Percentiles rank a stretch among this genome's conserved stretches.
Evolutionary conservation across 35 echinoderm and acorn worm species (phyloP).

Genomic region (Amphiura filiformis): DNA sequence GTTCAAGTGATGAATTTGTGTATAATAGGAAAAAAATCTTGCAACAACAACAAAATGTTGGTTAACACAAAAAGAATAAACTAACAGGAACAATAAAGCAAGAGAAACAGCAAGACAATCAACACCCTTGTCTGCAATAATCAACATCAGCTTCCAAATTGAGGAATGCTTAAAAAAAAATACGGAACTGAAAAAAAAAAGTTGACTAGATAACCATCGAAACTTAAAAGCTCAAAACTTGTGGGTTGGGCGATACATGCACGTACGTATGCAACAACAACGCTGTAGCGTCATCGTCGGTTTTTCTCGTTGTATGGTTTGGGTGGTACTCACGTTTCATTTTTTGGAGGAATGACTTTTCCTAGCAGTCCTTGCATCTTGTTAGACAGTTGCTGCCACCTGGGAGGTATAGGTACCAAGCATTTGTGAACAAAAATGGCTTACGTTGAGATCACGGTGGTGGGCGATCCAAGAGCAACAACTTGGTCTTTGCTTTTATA

Average conservation of each 20-base stretch:
- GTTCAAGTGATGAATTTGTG: too few relatives aligned
- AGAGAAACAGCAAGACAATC: too few relatives aligned
- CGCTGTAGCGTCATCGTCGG: not conserved
- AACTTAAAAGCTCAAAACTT: not conserved
- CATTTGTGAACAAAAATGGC: not conserved
- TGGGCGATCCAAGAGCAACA: too few relatives aligned
- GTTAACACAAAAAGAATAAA: too few relatives aligned
- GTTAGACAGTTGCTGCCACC: slow-evolving; percentile 90
- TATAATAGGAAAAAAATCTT: too few relatives aligned
- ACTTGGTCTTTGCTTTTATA: too few relatives aligned
- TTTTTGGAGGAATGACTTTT: slow-evolving; percentile 95
- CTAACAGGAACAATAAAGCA: too few relatives aligned
- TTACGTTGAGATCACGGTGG: too few relatives aligned
- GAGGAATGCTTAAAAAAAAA: not conserved
- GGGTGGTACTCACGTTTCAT: slow-evolving; percentile 96
- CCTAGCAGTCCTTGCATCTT: slow-evolving; percentile 91
- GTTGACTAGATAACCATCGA: not conserved
- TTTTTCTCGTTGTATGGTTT: not conserved
- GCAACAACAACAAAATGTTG: too few relatives aligned
- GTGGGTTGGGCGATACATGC: slow-evolving; percentile 12
- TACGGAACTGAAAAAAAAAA: not conserved
- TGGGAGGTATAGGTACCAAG: slow-evolving; percentile 46
- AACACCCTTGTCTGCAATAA: not conserved
- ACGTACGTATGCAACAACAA: not conserved
- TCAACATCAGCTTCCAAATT: not conserved